These are phyloP conservation scores for Rhinogobio ventralis DNA, from an alignment of 2,797 vertebrate genomes.

Conservation along the genomic window DNA sequence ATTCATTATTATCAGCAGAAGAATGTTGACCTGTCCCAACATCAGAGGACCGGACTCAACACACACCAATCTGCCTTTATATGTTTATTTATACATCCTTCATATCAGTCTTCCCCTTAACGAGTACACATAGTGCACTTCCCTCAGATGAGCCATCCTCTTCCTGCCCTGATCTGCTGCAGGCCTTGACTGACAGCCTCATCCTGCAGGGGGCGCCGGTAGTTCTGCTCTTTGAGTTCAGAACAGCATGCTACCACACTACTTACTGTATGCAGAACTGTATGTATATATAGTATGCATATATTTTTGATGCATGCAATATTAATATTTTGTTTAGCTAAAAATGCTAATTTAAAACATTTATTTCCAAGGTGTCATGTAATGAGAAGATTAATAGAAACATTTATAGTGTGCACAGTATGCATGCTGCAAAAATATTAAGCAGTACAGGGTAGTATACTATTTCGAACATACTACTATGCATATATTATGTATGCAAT, in stretches of 20 bases:
- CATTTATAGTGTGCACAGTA: not conserved
- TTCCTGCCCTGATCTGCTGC: not conserved
- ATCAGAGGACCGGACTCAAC: constrained; percentile 42
- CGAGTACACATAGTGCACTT: constrained; percentile 24
- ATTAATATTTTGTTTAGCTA: not conserved
- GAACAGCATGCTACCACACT: not conserved
- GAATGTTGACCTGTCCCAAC: constrained; percentile 40
- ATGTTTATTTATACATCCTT: constrained; percentile 52
- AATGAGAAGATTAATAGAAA: not conserved
- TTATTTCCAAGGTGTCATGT: not conserved
- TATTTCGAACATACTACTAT: not conserved
- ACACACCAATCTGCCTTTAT: constrained; percentile 16
- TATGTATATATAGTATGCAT: not conserved
- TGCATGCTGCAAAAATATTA: not conserved
- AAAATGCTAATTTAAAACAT: not conserved
- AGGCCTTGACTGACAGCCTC: no score
- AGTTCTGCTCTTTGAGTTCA: not conserved
- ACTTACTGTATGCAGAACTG: not conserved
- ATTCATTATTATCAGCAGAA: constrained; percentile 14
- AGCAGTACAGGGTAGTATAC: not conserved
- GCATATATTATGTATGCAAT: not conserved
- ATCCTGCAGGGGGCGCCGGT: constrained; percentile 49
- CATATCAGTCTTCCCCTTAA: constrained; percentile 32
- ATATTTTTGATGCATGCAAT: not conserved
- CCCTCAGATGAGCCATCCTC: not conserved